A percentile compares a stretch with the other conserved stretches of the same genome.
Evolutionary conservation across 2,113 vertebrate genomes (phyloP).

Genomic region (Strigops habroptila): DNA sequence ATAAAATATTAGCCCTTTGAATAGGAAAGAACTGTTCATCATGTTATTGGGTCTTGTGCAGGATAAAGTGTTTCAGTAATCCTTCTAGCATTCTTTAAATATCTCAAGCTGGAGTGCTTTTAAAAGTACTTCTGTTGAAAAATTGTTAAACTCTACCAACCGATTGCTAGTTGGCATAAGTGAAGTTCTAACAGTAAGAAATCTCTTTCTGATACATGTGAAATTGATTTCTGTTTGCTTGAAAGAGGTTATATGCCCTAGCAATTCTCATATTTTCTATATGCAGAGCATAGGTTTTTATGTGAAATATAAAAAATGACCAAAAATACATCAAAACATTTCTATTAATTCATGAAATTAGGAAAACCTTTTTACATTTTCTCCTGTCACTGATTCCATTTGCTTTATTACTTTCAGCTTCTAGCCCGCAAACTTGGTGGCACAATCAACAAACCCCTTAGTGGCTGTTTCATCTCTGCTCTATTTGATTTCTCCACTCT

Average conservation of each 20-base stretch:
- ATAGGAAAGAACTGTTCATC: slow-evolving; percentile 39
- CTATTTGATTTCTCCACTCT: slow-evolving; percentile 90
- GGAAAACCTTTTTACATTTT: slow-evolving; percentile 84
- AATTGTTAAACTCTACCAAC: neutral
- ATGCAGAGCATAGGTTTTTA: slow-evolving; percentile 73
- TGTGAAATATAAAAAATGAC: slow-evolving; percentile 77
- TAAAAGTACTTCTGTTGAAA: slow-evolving; percentile 14
- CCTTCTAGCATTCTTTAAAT: slow-evolving; percentile 1
- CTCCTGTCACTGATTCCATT: slow-evolving; percentile 95
- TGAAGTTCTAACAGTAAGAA: slow-evolving; percentile 61
- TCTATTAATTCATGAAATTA: slow-evolving; percentile 97
- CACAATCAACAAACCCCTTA: slow-evolving; percentile 86
- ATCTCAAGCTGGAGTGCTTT: neutral
- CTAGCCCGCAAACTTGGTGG: slow-evolving; percentile 84
- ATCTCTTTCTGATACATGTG: slow-evolving; percentile 53
- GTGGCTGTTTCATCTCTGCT: slow-evolving; percentile 82
- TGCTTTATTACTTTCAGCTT: slow-evolving; percentile 83
- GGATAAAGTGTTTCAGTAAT: slow-evolving; percentile 23
- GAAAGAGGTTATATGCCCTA: slow-evolving; percentile 82
- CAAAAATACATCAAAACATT: slow-evolving; percentile 88
- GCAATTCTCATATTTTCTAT: slow-evolving; percentile 85
- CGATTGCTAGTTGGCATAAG: neutral
- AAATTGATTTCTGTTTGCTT: slow-evolving; percentile 71
- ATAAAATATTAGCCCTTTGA: slow-evolving; percentile 52
- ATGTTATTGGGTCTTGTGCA: neutral